Conservation (phyloP, 2,888 invertebrate genomes). For the Thereva unica region DNA sequence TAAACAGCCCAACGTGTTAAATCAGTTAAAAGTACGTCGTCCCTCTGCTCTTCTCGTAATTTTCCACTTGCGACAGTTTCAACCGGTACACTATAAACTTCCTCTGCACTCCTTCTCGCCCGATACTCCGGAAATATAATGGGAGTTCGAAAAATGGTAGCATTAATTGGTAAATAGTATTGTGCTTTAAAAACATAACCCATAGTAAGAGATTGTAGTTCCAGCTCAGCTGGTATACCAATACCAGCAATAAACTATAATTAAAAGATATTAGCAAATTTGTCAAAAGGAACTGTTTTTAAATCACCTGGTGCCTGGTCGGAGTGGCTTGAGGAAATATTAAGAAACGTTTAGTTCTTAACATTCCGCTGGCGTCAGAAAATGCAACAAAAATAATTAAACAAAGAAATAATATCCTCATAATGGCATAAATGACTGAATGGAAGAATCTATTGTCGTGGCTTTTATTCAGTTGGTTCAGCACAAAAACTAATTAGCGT, state of each 20-base stretch:
- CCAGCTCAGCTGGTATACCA: conserved; percentile 41
- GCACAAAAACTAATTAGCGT: too few relatives aligned
- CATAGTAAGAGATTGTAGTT: conserved; percentile 38
- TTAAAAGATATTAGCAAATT: neutral
- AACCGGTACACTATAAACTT: neutral
- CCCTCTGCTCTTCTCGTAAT: neutral
- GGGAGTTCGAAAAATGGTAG: conserved; percentile 6
- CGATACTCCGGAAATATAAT: conserved; percentile 21
- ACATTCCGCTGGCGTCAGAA: too few relatives aligned
- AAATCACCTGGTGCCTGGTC: conserved; percentile 39
- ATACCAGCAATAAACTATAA: conserved; percentile 40
- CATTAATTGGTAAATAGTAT: conserved; percentile 41
- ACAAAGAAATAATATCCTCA: too few relatives aligned
- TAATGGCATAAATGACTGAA: too few relatives aligned
- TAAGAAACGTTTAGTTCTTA: conserved; percentile 36
- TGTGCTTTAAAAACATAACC: conserved; percentile 43
- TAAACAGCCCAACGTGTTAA: conserved; percentile 61
- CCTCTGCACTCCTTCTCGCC: neutral
- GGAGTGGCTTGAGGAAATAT: conserved; percentile 42
- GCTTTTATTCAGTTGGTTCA: too few relatives aligned
- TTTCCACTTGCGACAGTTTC: neutral
- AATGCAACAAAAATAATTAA: too few relatives aligned
- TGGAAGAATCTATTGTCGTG: too few relatives aligned
- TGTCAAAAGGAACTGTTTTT: neutral
- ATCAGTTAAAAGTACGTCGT: neutral